phyloP scores from a whole-genome alignment of 2,113 vertebrate genomes.

The Megaptera novaeangliae region DNA sequence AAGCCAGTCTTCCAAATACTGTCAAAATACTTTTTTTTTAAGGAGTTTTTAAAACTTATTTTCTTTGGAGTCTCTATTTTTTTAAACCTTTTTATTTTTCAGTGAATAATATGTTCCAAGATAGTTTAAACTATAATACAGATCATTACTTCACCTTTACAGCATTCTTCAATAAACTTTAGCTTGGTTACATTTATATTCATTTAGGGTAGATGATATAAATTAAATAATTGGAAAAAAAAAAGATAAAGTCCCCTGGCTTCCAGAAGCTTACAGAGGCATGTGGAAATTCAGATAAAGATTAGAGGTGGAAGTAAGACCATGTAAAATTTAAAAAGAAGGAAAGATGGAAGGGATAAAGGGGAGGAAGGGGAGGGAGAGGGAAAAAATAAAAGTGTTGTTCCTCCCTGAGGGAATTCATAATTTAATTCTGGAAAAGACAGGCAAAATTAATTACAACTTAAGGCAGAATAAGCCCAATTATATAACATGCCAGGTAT shows the following conservation, averaged over 20 bases:
- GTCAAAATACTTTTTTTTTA: not conserved
- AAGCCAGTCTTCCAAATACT: not conserved
- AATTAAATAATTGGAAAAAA: not conserved
- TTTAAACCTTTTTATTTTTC: constrained; percentile 4
- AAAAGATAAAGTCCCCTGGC: not conserved
- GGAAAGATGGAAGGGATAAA: not conserved
- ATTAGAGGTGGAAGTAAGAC: not conserved
- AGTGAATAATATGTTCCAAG: not conserved
- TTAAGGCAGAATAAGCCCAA: not conserved
- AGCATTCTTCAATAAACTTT: not conserved
- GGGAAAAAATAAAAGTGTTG: not conserved
- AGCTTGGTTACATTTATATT: not conserved
- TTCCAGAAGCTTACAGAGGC: not conserved
- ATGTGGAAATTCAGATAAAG: not conserved
- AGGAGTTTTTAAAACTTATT: not conserved
- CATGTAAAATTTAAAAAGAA: not conserved
- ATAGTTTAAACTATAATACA: not conserved
- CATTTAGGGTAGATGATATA: not conserved
- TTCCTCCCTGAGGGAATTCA: not conserved
- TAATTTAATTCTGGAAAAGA: not conserved
- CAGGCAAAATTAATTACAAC: not conserved
- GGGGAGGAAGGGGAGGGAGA: no score
- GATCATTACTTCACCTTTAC: not conserved
- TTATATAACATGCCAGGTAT: not conserved
- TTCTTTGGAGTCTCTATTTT: not conserved